phyloP scores from a whole-genome alignment of 2,113 vertebrate genomes.

The Leptobrachium leishanense region DNA sequence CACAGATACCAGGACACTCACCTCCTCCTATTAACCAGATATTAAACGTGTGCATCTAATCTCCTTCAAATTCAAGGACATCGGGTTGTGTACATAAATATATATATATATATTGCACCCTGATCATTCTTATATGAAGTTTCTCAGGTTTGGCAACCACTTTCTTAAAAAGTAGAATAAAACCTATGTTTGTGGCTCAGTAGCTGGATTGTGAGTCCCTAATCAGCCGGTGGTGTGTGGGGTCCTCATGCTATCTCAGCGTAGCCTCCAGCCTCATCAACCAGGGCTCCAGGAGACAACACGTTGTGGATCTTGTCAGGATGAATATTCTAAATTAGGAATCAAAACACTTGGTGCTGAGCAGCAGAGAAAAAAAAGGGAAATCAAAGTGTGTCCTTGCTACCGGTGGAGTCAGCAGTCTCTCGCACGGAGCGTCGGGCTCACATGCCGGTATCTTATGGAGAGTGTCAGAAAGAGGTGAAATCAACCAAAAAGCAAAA shows the following conservation, averaged over 20 bases:
- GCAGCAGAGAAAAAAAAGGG: slow-evolving; percentile 21
- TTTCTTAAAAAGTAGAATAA: too few relatives aligned
- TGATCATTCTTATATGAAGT: too few relatives aligned
- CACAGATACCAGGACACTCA: neutral
- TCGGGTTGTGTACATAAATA: too few relatives aligned
- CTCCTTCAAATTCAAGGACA: too few relatives aligned
- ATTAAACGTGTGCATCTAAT: too few relatives aligned
- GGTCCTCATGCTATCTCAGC: neutral
- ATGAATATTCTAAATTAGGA: slow-evolving; percentile 45
- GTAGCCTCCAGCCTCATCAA: slow-evolving; percentile 34
- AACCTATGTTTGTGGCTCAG: too few relatives aligned
- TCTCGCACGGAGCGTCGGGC: slow-evolving; percentile 25
- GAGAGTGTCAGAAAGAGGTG: neutral
- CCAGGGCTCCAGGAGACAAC: slow-evolving; percentile 22
- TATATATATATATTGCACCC: too few relatives aligned
- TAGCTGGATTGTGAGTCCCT: neutral
- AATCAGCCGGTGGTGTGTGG: neutral
- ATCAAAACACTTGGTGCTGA: slow-evolving; percentile 41
- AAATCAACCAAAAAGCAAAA: neutral
- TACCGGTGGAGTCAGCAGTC: slow-evolving; percentile 37
- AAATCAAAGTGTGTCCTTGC: slow-evolving; percentile 40
- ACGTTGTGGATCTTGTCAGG: slow-evolving; percentile 36
- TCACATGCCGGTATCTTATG: neutral
- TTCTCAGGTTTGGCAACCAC: too few relatives aligned
- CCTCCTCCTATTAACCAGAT: neutral